Conservation (phyloP, 1,140 invertebrate species). For the Halyomorpha halys region DNA sequence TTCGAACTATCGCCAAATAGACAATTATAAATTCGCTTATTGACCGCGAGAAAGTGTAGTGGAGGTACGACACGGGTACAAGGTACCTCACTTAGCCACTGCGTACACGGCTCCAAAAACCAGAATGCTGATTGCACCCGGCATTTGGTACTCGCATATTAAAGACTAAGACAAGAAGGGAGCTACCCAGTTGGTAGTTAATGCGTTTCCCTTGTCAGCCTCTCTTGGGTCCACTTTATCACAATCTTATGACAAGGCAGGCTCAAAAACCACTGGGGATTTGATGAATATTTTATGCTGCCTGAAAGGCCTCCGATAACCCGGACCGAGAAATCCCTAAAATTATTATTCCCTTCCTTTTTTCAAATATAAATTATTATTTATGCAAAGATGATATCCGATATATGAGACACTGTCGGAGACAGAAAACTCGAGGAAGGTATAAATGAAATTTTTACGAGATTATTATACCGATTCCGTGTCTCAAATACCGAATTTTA, state of each 20-base stretch:
- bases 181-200: no score
- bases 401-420: not conserved
- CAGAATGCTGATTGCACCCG: no score
- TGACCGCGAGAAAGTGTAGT: no score
- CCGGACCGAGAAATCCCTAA: not conserved
- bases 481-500: not conserved
- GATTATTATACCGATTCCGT: slow-evolving; percentile 1
- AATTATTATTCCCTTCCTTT: slow-evolving; percentile 2
- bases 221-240: no score
- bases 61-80: no score
- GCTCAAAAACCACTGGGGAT: slow-evolving; percentile 1
- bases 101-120: no score
- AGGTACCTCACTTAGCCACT: no score
- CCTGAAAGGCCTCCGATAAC: not conserved
- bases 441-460: slow-evolving; percentile 5
- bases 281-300: slow-evolving; percentile 4
- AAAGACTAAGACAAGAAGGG: no score
- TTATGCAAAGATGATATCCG: slow-evolving; percentile 7
- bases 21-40: no score
- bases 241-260: not conserved
- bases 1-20: no score
- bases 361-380: slow-evolving; percentile 5
- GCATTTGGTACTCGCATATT: no score
- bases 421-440: not conserved
- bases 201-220: no score